Base-by-base conservation (phyloP, 1,140 invertebrate genomes). In the Probaryconus sp. region DNA sequence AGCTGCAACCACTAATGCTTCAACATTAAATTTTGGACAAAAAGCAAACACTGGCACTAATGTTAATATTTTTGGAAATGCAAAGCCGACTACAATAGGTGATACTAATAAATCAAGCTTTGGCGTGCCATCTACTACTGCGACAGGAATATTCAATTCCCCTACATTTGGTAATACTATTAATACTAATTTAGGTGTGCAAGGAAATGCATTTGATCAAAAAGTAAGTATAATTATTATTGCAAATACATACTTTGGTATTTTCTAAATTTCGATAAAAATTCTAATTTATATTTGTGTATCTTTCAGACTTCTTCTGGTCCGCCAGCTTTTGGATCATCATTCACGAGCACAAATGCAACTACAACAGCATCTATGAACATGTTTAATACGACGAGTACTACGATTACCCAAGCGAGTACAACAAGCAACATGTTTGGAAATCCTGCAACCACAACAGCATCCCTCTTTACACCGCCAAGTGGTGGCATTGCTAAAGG, bases 21-120 rank as follows among this genome's bases (percentile, higher is more conserved):
- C 58, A 0, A 18, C 45, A 3, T 28, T 31, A 0, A 7, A 7
- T 9, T 38, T 38, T 38, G 33, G 21, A 6, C 9, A 26, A 37
- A 37, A 26, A n/a, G 26, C 24, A 1, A 26, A 5, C 1, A 53
- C 30, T 38, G 6, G 37, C 14, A 18, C 40, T 5, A 2, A 7
- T 17, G 38, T 30, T 5, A 37, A 3, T 6, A 11, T 47, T 7
- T 79, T 80, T 31, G 38, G 56, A 13, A 40, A 1, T 18, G 0
- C 17, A 3, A 18, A 20, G 9, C 9, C 26, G 10, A 17, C n/a
- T 37, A 13, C 20, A 7, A 37, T 9, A 0, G 53, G 2, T 1
- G 40, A 21, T 0, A 17, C 28, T 5, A 28, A n/a, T 3, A 31
- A 26, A 9, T 6, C 71, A 9, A 43, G 18, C 4, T 60, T 56